phyloP scores from a whole-genome alignment of 1,140 invertebrate species.

The Anastrepha ludens region DNA sequence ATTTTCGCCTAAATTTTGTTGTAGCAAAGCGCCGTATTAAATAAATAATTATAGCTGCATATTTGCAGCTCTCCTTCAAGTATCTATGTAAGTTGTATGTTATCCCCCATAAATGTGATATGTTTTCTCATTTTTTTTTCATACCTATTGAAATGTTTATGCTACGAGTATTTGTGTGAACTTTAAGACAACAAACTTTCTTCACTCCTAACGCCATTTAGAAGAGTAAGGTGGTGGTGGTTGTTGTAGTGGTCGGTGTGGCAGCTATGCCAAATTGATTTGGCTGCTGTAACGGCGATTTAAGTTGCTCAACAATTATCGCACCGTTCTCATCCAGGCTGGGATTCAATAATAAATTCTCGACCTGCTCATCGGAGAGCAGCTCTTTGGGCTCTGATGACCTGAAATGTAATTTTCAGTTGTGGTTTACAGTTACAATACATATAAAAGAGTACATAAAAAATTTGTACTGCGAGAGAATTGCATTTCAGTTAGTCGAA shows the following conservation, averaged over 20 bases:
- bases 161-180: conserved; percentile 4
- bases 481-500: conserved; percentile 12
- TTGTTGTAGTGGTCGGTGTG: conserved; percentile 18
- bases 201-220: neutral
- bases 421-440: conserved; percentile 40
- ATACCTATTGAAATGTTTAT: neutral
- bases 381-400: conserved; percentile 72
- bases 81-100: too few species aligned
- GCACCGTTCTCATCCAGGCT: conserved; percentile 69
- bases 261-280: conserved; percentile 52
- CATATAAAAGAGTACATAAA: conserved; percentile 28
- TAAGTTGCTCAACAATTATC: conserved; percentile 70
- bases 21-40: neutral
- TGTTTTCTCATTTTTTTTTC: neutral
- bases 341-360: conserved; percentile 72
- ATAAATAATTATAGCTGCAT: neutral
- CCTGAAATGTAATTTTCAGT: conserved; percentile 63
- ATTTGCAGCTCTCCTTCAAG: neutral
- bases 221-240: conserved; percentile 27
- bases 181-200: neutral
- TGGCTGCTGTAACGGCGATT: conserved; percentile 62
- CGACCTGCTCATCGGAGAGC: conserved; percentile 73
- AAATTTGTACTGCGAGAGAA: conserved; percentile 32
- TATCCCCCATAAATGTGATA: conserved; percentile 11
- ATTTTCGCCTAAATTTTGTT: too few species aligned